Evolutionary conservation across 1,140 invertebrate genomes (phyloP), one percentile per base, ranked within the genome.

Genomic region (Tigriopus japonicus): DNA sequence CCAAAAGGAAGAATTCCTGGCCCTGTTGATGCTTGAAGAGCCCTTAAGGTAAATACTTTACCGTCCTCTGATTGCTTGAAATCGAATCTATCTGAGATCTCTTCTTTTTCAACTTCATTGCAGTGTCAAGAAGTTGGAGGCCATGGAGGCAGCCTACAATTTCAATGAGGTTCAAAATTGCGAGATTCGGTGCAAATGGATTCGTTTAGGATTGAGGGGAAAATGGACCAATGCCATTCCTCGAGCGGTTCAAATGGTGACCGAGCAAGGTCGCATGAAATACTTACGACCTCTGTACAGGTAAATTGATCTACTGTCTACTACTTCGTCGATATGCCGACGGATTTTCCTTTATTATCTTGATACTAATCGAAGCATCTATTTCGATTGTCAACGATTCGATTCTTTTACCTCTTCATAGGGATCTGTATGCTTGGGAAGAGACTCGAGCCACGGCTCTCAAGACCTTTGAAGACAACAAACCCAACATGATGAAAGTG

Each of bases 211-310:
- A 61, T 74, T 94, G 0, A 81, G 80, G 69, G 79, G 79, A 7
- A 75, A 77, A 51, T 85, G 86, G 75, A 67, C 77, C 52, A 72
- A 78, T 0, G 78, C 80, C 65, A 72, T 93, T 40, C 68, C 75
- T 0, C 63, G 67, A 2, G 81, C 82, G 9, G 73, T 93, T 19
- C 67, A 80, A 1, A 92, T 92, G 76, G 79, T 88, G 2, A 87
- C 82, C 62, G 75, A 79, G 21, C 80, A 87, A 68, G 89, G 90
- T 55, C 78, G 91, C 62, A 87, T 94, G 84, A 94, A 94, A 69
- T 94, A 81, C 75, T 81, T 87, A 0, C 74, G 86, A 52, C 87
- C 88, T 14, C 76, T 94, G 52, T 93, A 88, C 70, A 76, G 72
- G 76, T 78, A 67, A 65, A 62, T 62, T 41, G 62, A 23, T 17